Evolutionary conservation across 2,113 vertebrate species (phyloP).

Genomic region (Coptodon rendalli): DNA sequence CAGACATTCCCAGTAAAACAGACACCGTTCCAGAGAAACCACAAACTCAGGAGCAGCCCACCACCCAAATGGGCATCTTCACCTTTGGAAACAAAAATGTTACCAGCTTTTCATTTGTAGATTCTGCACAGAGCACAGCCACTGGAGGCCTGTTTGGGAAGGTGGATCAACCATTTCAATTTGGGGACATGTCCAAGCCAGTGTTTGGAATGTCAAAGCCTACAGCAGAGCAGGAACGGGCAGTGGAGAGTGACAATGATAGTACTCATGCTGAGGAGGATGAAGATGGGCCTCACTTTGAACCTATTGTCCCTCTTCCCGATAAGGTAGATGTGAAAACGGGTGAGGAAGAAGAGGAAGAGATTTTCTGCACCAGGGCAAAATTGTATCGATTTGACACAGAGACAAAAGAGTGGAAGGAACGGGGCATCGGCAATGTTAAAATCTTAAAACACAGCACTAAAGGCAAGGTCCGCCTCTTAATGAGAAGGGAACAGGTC

Average conservation of each 20-base stretch:
- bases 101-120: conserved; percentile 70
- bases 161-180: conserved; percentile 71
- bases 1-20: conserved; percentile 79
- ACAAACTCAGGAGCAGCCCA: conserved; percentile 45
- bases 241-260: conserved; percentile 81
- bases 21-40: conserved; percentile 70
- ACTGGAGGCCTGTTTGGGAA: conserved; percentile 73
- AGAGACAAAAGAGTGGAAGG: conserved; percentile 95
- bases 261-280: conserved; percentile 84
- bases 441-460: conserved; percentile 92
- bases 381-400: conserved; percentile 92
- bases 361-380: conserved; percentile 92
- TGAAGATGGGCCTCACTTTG: conserved; percentile 97
- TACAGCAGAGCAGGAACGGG: conserved; percentile 62
- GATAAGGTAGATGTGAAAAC: conserved; percentile 98
- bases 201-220: conserved; percentile 52
- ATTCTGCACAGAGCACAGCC: conserved; percentile 57
- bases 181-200: conserved; percentile 69
- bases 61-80: conserved; percentile 72
- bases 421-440: conserved; percentile 89
- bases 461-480: conserved; percentile 88
- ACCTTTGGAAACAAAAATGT: conserved; percentile 78
- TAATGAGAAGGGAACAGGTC: conserved; percentile 97
- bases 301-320: conserved; percentile 94
- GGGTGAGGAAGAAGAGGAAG: conserved; percentile 96